Percentiles rank a stretch among this genome's conserved stretches.
Evolutionary conservation across 2,113 vertebrate genomes (phyloP).

Genomic region (Otolemur garnettii): DNA sequence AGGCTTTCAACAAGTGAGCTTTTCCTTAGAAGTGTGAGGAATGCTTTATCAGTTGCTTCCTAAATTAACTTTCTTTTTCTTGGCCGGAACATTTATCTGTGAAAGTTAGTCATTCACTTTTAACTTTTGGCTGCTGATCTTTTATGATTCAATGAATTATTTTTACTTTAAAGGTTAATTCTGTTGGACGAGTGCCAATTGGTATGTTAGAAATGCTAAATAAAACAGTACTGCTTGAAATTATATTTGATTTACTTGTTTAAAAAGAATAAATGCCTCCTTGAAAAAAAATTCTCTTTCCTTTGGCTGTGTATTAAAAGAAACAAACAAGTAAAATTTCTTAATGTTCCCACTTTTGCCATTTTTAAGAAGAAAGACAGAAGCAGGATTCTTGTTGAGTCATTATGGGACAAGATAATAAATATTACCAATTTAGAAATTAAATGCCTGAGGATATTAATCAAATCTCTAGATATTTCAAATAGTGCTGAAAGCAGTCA

Average conservation of each 20-base stretch:
- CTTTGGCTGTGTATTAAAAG: constrained; percentile 43
- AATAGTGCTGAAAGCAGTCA: not conserved
- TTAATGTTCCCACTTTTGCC: constrained; percentile 39
- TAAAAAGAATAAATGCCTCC: constrained; percentile 55
- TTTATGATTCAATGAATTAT: constrained; percentile 75
- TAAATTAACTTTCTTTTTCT: constrained; percentile 79
- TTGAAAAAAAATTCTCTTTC: constrained; percentile 4
- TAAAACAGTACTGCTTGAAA: constrained; percentile 63
- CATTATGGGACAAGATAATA: not conserved
- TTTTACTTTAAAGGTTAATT: constrained; percentile 82
- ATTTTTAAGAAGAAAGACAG: constrained; percentile 48
- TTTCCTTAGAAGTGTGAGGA: constrained; percentile 73
- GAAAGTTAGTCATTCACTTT: constrained; percentile 80
- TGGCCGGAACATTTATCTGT: constrained; percentile 78
- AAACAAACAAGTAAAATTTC: constrained; percentile 50
- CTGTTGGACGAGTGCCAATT: constrained; percentile 60
- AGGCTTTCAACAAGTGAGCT: constrained; percentile 74
- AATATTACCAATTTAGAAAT: constrained; percentile 30
- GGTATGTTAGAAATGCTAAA: constrained; percentile 76
- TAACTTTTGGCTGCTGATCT: constrained; percentile 77
- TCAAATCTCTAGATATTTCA: constrained; percentile 32
- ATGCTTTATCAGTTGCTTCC: constrained; percentile 78
- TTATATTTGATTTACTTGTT: constrained; percentile 59
- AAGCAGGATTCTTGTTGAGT: constrained; percentile 26
- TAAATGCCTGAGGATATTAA: not conserved